These are phyloP conservation scores for Taurulus bubalis DNA, from an alignment of 2,113 vertebrate species.

Conservation along the genomic window DNA sequence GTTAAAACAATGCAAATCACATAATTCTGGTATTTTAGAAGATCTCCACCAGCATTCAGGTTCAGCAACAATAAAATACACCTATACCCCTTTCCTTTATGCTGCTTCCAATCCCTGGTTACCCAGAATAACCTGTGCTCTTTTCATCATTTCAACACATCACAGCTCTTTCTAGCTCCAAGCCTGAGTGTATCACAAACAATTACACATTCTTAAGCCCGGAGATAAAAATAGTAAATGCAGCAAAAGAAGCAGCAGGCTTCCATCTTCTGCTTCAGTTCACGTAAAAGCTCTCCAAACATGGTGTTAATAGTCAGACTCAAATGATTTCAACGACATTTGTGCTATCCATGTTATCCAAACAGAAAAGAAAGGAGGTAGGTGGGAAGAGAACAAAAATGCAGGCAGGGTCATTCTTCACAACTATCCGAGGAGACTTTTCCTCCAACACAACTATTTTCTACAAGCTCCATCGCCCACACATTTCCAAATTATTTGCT, in stretches of 20 bases:
- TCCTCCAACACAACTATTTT: conserved; percentile 48
- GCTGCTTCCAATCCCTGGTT: not conserved
- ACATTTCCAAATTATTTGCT: conserved; percentile 30
- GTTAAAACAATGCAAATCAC: conserved; percentile 2
- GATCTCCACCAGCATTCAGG: not conserved
- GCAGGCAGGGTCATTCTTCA: conserved; percentile 13
- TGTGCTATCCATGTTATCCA: conserved; percentile 9
- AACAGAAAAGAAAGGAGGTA: not conserved
- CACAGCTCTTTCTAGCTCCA: conserved; percentile 6
- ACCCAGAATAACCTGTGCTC: not conserved
- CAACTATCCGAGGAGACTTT: conserved; percentile 21
- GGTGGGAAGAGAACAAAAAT: not conserved
- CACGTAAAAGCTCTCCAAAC: conserved; percentile 42
- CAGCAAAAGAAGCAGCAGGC: conserved; percentile 19
- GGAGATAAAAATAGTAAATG: conserved; percentile 48
- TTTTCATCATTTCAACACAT: conserved; percentile 1
- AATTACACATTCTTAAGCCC: conserved; percentile 42
- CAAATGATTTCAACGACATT: not conserved
- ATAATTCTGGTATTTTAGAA: not conserved
- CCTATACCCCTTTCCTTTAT: not conserved
- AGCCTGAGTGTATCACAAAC: conserved; percentile 29
- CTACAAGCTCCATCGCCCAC: conserved; percentile 29
- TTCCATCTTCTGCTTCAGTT: conserved; percentile 22
- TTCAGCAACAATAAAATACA: not conserved
- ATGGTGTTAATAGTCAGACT: conserved; percentile 13